A percentile compares a stretch with the other conserved stretches of the same genome.
Evolutionary conservation across 2,113 vertebrate species (phyloP).

Genomic region (Alligator mississippiensis): DNA sequence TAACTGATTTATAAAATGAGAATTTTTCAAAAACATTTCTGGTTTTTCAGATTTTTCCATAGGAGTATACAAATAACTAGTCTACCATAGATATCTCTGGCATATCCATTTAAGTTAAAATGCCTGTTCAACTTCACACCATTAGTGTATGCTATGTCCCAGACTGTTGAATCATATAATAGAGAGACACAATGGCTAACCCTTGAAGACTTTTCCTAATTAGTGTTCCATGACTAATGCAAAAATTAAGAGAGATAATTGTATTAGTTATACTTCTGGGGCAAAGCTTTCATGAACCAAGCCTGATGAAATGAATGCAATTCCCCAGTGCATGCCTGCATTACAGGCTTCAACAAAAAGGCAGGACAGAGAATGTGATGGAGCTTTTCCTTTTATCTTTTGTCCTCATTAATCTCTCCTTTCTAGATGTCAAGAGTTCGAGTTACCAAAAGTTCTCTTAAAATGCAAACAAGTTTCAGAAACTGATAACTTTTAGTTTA

Average conservation of each 20-base stretch:
- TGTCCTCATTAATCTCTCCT: neutral
- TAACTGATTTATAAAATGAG: neutral
- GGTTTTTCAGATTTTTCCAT: constrained; percentile 31
- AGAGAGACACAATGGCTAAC: constrained; percentile 24
- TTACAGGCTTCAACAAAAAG: neutral
- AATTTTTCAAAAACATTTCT: constrained; percentile 1
- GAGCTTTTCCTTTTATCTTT: neutral
- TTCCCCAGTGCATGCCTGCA: neutral
- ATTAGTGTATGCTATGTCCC: neutral
- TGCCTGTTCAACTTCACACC: neutral
- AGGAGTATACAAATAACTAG: constrained; percentile 38
- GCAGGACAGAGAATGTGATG: neutral
- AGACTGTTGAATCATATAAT: constrained; percentile 41
- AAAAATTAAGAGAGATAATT: constrained; percentile 60
- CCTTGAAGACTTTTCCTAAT: constrained; percentile 45
- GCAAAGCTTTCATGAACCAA: constrained; percentile 21
- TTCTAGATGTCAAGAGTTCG: neutral
- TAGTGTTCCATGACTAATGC: neutral
- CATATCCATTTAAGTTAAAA: constrained; percentile 12
- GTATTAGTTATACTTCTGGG: constrained; percentile 18
- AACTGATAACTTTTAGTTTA: neutral
- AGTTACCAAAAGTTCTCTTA: neutral
- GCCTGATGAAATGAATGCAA: constrained; percentile 25
- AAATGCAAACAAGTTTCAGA: neutral
- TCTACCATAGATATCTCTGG: neutral